Percentiles rank a stretch among this genome's conserved stretches.
phyloP scores from a whole-genome alignment of 2,113 vertebrate species.

The Excalfactoria chinensis region DNA sequence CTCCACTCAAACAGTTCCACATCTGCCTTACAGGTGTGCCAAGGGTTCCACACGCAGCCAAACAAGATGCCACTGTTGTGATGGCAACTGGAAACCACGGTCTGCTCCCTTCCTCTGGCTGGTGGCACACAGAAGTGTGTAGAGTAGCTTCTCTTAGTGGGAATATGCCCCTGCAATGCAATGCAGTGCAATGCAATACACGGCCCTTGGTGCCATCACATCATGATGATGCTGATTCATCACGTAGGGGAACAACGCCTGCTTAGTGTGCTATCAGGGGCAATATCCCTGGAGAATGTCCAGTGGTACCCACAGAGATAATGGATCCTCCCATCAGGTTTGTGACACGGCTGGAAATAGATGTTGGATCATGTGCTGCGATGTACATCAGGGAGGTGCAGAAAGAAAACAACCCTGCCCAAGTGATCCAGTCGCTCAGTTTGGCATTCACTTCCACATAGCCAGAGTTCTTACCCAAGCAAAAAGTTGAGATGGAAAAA shows the following conservation, averaged over 20 bases:
- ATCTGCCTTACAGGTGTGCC: background rate
- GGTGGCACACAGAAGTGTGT: background rate
- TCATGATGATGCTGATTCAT: background rate
- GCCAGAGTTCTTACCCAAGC: background rate
- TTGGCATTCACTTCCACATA: background rate
- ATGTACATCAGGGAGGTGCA: background rate
- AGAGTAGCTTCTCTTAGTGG: background rate
- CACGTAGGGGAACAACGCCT: background rate
- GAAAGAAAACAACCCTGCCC: background rate
- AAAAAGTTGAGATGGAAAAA: constrained; percentile 36
- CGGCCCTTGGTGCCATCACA: background rate
- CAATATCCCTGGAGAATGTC: background rate
- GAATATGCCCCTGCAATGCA: background rate
- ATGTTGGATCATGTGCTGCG: background rate
- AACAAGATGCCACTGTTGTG: background rate
- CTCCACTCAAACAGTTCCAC: background rate
- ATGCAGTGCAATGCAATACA: accelerated
- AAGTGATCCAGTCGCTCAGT: background rate
- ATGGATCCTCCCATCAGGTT: background rate
- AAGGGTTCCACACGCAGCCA: background rate
- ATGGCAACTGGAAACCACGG: background rate
- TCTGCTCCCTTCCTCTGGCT: background rate
- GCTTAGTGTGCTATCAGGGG: background rate
- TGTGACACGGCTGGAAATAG: background rate
- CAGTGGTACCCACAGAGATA: background rate